Evolutionary conservation across 2,888 invertebrate species (phyloP), one percentile per base, ranked within the genome.

Genomic region (Plebejus anna): DNA sequence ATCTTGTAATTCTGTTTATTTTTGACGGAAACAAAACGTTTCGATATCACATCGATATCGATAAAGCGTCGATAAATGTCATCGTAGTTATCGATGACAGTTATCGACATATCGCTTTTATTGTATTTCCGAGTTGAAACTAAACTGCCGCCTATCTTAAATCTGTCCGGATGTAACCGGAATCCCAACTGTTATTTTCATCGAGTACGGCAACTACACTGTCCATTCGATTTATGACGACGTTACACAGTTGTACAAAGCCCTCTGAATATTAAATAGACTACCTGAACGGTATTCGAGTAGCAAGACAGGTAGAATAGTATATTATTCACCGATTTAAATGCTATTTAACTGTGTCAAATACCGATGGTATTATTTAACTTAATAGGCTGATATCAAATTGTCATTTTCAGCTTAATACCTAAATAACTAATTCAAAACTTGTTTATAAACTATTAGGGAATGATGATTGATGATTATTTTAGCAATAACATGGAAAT

Each of bases 1-100:
- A 73, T 73, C 73, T 28, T 47, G 73, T 28, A 47, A 28, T 51
- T 47, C 71, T 71, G 73, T 73, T 73, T 73, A 47, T 73, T 55
- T 51, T 36, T 51, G 22, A 47, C 47, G 4, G 42, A 11, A 72
- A 13, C 55, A 13, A 55, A 66, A 66, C 66, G 66, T 13, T 66
- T 66, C 32, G 32, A 32, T 66, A 36, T 13, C 66, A 4, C 16
- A 66, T 66, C 6, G 66, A 73, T 55, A 73, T 73, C 72, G 72
- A 72, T 72, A 47, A 47, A 22, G n/a, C 28, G 28, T 47, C 72
- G 28, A 72, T 72, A 47, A 66, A 66, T 66, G 66, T 66, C 66
- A 66, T 66, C 66, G 66, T 66, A 66, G 66, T 66, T 66, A 66
- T 66, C 66, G 66, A 66, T 66, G 66, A 36, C 66, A 66, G 32